A percentile compares a stretch with the other conserved stretches of the same genome.
Conservation (phyloP, 2,113 vertebrate genomes). For the Reinhardtius hippoglossoides region DNA sequence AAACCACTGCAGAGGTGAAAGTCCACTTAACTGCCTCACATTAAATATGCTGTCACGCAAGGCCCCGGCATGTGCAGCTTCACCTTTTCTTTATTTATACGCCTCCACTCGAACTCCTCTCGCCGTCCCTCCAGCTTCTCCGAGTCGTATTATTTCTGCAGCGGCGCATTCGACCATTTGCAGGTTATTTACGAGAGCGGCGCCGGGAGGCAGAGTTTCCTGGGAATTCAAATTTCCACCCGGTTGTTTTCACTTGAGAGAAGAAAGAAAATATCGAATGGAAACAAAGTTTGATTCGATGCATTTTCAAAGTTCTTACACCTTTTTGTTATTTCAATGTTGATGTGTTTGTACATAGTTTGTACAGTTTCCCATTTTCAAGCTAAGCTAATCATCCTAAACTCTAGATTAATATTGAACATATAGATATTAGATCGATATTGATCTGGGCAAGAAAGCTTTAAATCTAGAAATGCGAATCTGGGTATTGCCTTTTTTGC, state of each 20-base stretch:
- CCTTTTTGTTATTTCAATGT: too few species aligned
- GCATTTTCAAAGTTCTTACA: neutral
- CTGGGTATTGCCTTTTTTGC: too few species aligned
- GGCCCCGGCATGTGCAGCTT: constrained; percentile 25
- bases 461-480: too few species aligned
- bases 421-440: too few species aligned
- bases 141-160: constrained; percentile 14
- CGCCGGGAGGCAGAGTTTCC: constrained; percentile 17
- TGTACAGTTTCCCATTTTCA: too few species aligned
- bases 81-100: constrained; percentile 37
- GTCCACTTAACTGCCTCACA: constrained; percentile 14
- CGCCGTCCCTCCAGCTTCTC: neutral
- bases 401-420: too few species aligned
- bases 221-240: constrained; percentile 41
- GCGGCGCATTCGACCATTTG: constrained; percentile 32
- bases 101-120: neutral
- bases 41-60: constrained; percentile 41
- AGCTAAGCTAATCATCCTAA: too few species aligned
- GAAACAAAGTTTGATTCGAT: constrained; percentile 39
- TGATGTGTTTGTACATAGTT: too few species aligned
- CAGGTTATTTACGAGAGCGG: constrained; percentile 59
- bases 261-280: constrained; percentile 33
- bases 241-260: constrained; percentile 32
- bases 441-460: too few species aligned
- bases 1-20: constrained; percentile 30